Evolutionary conservation across 1,140 invertebrate species (phyloP).

Genomic region (Sitobion miscanthi): DNA sequence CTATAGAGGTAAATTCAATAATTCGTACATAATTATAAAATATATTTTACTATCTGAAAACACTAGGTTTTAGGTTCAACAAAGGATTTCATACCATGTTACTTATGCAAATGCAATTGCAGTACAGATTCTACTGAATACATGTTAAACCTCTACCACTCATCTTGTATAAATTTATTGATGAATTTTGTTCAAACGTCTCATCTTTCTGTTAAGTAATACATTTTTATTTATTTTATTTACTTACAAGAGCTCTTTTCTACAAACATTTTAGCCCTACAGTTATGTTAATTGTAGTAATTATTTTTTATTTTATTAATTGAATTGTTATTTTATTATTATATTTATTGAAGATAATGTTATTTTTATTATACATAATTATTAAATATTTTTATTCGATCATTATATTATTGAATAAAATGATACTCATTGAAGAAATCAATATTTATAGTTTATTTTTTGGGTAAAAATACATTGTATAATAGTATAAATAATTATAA

Average conservation of each 20-base stretch:
- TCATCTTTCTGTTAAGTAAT: constrained; percentile 33
- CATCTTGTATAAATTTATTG: constrained; percentile 53
- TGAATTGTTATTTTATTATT: neutral
- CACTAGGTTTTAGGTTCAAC: constrained; percentile 13
- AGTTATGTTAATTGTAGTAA: no score
- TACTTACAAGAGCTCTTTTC: neutral
- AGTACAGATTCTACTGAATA: constrained; percentile 32
- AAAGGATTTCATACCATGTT: neutral
- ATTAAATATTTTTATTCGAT: neutral
- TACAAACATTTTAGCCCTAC: neutral
- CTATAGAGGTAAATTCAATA: constrained; percentile 28
- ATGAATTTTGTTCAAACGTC: constrained; percentile 44
- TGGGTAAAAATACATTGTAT: neutral
- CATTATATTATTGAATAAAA: neutral
- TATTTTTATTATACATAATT: neutral
- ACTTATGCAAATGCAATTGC: constrained; percentile 52
- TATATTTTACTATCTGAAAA: neutral
- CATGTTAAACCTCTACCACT: constrained; percentile 34
- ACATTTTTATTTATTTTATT: no score
- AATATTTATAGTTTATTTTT: constrained; percentile 11
- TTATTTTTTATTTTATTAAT: neutral
- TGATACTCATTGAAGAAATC: neutral
- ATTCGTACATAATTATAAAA: neutral
- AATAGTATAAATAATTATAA: constrained; percentile 15
- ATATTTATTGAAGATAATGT: neutral